A percentile compares a stretch with the other conserved stretches of the same genome.
Evolutionary conservation across 2,113 vertebrate genomes (phyloP).

Genomic region (Arothron firmamentum): DNA sequence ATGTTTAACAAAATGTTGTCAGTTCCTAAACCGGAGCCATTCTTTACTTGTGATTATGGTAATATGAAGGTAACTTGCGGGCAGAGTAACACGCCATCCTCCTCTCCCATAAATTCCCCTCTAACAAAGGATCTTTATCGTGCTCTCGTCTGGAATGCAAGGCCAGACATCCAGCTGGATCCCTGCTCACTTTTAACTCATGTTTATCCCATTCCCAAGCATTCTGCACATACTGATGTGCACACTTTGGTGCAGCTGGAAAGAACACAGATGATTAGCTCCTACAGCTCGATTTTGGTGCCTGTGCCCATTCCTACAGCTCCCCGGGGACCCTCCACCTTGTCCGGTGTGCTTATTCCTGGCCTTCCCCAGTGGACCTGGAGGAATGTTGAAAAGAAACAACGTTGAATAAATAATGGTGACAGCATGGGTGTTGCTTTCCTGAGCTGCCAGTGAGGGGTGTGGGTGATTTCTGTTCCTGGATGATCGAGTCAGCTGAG

Average conservation of each 20-base stretch:
- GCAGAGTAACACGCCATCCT: background rate
- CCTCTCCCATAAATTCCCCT: background rate
- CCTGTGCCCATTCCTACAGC: background rate
- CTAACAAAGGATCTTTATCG: background rate
- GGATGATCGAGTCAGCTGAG: slow-evolving; percentile 39
- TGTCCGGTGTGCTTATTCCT: slow-evolving; percentile 61
- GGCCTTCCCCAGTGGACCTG: slow-evolving; percentile 54
- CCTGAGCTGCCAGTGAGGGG: slow-evolving; percentile 62
- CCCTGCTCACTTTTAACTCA: slow-evolving; percentile 16
- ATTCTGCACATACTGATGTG: slow-evolving; percentile 27
- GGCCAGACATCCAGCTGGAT: slow-evolving; percentile 18
- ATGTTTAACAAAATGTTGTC: no score
- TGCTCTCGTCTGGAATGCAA: slow-evolving; percentile 3
- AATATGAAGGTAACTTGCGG: background rate
- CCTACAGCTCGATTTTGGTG: background rate
- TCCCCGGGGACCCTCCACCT: slow-evolving; percentile 49
- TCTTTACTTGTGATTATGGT: no score
- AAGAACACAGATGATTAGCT: slow-evolving; percentile 6
- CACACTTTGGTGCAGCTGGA: slow-evolving; percentile 7
- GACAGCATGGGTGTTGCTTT: slow-evolving; percentile 71
- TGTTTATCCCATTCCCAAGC: slow-evolving; percentile 15
- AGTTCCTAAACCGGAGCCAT: no score
- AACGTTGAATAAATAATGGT: slow-evolving; percentile 71
- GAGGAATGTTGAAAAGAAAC: slow-evolving; percentile 49
- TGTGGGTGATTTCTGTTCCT: slow-evolving; percentile 44